Conservation (phyloP, 2,888 invertebrate species). For the Cephus spinipes region DNA sequence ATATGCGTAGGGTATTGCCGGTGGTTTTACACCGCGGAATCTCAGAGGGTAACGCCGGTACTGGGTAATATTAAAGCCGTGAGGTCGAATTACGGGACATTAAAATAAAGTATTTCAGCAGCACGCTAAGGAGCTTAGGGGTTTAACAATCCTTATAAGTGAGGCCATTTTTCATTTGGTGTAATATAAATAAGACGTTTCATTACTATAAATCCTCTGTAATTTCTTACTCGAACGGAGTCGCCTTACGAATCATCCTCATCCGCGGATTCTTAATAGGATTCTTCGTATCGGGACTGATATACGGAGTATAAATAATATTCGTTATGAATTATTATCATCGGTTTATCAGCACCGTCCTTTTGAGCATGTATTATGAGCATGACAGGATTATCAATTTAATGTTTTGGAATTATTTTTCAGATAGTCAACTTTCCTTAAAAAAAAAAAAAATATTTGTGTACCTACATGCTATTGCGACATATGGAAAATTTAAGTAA, state of each 20-base stretch:
- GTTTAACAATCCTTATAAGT: constrained; percentile 46
- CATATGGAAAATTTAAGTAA: constrained; percentile 28
- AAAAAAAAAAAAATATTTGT: too few species aligned
- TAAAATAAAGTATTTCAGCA: constrained; percentile 35
- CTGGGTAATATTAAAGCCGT: constrained; percentile 33
- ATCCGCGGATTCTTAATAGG: too few species aligned
- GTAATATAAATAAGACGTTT: constrained; percentile 46
- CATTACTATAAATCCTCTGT: constrained; percentile 48
- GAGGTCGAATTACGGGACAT: constrained; percentile 33
- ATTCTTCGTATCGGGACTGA: too few species aligned
- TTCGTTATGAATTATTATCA: too few species aligned
- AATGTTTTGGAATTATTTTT: too few species aligned
- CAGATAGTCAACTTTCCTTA: rapidly evolving
- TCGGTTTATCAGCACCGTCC: too few species aligned
- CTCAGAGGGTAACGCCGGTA: constrained; percentile 7
- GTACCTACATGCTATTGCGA: constrained; percentile 6
- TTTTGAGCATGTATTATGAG: too few species aligned
- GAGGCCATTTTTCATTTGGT: constrained; percentile 40
- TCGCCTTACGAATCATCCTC: too few species aligned
- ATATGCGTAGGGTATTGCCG: background rate
- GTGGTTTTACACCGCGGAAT: background rate
- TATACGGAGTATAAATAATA: too few species aligned
- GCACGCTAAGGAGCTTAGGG: constrained; percentile 47
- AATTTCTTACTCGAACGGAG: constrained; percentile 23
- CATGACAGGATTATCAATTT: too few species aligned